phyloP scores from a whole-genome alignment of 2,888 invertebrate species.

The Drosophila birchii region DNA sequence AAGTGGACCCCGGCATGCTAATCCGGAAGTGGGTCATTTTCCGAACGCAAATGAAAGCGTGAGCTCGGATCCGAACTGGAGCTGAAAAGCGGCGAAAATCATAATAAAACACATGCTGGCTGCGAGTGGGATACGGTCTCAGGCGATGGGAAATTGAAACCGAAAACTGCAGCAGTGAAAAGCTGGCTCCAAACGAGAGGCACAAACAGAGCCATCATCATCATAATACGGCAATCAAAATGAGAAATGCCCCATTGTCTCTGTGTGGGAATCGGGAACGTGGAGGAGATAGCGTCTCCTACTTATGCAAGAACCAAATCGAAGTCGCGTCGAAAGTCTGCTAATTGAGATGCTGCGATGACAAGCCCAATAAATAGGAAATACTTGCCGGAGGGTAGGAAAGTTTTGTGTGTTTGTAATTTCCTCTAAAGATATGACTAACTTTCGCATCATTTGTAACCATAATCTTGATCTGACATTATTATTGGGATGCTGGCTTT shows the following conservation, averaged over 20 bases:
- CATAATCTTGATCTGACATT: background rate
- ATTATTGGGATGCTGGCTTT: background rate
- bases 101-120: constrained; percentile 52
- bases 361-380: constrained; percentile 3
- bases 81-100: constrained; percentile 63
- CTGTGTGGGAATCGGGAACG: constrained; percentile 50
- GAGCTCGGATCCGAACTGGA: constrained; percentile 21
- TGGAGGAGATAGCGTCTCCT: constrained; percentile 13
- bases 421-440: background rate
- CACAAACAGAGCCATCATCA: constrained; percentile 41
- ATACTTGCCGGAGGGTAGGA: background rate
- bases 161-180: constrained; percentile 46
- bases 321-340: constrained; percentile 8
- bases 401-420: constrained; percentile 1
- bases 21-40: constrained; percentile 78
- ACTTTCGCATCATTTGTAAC: background rate
- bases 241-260: constrained; percentile 59
- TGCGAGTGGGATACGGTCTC: constrained; percentile 54
- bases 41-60: constrained; percentile 77
- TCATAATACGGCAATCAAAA: constrained; percentile 60
- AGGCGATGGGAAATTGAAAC: constrained; percentile 66
- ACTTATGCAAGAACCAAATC: constrained; percentile 17
- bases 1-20: constrained; percentile 63
- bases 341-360: constrained; percentile 21
- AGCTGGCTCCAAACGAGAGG: constrained; percentile 22